Evolutionary conservation across 2,888 invertebrate genomes (phyloP).

Genomic region (Odontomyia ornata): DNA sequence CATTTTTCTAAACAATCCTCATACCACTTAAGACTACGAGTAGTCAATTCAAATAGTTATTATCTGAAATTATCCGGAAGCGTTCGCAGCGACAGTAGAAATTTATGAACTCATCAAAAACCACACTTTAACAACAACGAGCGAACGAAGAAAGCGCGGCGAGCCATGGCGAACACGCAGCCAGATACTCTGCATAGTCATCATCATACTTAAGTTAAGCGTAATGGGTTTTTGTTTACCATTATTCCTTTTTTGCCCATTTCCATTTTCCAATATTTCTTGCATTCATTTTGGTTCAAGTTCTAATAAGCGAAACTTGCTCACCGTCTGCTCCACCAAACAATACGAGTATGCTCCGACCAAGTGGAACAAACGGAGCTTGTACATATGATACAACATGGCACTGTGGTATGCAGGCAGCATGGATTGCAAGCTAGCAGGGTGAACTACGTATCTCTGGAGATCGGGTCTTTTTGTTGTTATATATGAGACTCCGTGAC

Average conservation of each 20-base stretch:
- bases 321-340: neutral
- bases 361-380: conserved; percentile 19
- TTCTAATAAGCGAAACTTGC: conserved; percentile 23
- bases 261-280: conserved; percentile 37
- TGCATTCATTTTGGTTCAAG: conserved; percentile 14
- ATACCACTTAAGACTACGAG: neutral
- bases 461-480: conserved; percentile 30
- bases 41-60: conserved; percentile 17
- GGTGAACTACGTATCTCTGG: conserved; percentile 2
- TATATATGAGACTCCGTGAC: conserved; percentile 43
- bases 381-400: neutral
- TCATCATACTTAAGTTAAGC: conserved; percentile 12
- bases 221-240: conserved; percentile 36
- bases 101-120: conserved; percentile 39
- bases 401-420: neutral
- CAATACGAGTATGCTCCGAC: neutral
- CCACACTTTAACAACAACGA: conserved; percentile 5
- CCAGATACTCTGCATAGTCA: conserved; percentile 14
- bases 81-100: conserved; percentile 28
- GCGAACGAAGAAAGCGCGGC: conserved; percentile 5
- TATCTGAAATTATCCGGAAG: conserved; percentile 41
- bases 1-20: neutral
- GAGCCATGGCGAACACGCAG: neutral
- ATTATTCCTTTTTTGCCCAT: conserved; percentile 26
- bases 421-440: neutral